These are phyloP conservation scores for Phocoena phocoena DNA, from an alignment of 2,113 vertebrate genomes.

Conservation along the genomic window DNA sequence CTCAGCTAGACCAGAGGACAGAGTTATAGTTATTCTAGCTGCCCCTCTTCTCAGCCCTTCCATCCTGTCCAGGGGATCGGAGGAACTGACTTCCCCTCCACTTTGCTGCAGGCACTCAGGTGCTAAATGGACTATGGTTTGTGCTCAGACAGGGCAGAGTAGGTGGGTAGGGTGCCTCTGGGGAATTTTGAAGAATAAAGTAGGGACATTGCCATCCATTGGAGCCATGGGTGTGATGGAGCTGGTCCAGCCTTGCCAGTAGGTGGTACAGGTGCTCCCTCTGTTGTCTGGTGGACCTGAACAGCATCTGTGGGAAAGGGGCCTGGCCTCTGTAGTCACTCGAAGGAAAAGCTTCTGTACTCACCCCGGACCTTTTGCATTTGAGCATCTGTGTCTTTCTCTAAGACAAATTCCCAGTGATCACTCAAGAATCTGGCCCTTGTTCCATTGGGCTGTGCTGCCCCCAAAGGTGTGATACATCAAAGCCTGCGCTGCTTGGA, in stretches of 20 bases:
- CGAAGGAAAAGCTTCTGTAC: neutral
- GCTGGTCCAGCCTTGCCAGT: too few relatives aligned
- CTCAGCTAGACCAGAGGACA: too few relatives aligned
- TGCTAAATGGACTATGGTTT: too few relatives aligned
- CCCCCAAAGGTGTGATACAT: neutral
- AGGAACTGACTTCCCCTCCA: neutral
- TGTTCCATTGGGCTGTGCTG: neutral
- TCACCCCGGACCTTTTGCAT: neutral
- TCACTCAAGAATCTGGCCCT: neutral
- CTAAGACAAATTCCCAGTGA: neutral
- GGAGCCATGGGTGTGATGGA: neutral
- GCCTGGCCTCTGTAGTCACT: neutral
- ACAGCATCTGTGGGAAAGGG: neutral
- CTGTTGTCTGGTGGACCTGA: neutral
- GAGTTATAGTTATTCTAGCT: neutral
- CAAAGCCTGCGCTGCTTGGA: neutral
- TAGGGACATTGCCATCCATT: accelerated
- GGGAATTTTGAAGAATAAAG: neutral
- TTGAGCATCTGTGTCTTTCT: neutral
- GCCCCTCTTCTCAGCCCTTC: neutral
- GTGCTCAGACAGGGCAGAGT: neutral
- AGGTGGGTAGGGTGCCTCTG: neutral
- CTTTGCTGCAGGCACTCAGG: neutral
- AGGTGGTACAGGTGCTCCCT: neutral
- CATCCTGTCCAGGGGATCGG: accelerated